Base-by-base conservation (phyloP, 2,888 invertebrate genomes). In the Neoaliturus tenellus region DNA sequence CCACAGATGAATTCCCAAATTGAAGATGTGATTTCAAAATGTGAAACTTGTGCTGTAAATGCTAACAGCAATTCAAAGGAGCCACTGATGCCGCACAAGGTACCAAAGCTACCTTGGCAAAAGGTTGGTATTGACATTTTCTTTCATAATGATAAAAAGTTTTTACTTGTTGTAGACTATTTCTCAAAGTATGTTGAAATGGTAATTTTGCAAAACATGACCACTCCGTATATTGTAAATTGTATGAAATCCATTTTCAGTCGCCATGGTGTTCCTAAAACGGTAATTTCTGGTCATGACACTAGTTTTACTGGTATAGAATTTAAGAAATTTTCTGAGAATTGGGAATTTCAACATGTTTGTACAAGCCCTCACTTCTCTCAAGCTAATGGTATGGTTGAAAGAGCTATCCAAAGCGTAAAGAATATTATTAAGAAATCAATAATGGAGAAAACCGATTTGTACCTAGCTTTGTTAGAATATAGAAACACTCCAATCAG, bases 381-480 rank as follows among this genome's bases (percentile, higher is more conserved):
- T 5, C 58, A 58, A 31, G 51, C 62, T 10, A 83, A 83, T 41
- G 83, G 78, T 10, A 39, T 78, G 35, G 78, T 78, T 12, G 83
- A 83, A 75, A n/a, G 73, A 1, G 35, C 33, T 31, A 41, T 82
- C 5, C 71, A 83, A 55, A 73, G 39, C 23, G 51, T 51, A 23
- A 51, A 51, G 23, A 51, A 51, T 10, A 33, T 33, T 14, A 82
- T 51, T 25, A 31, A 71, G 12, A 82, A 73, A 20, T 28, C 20
- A 10, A 41, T 82, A 28, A 23, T 73, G 17, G 31, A 73, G 0
- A 82, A 83, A 58, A 44, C 17, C 23, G 20, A 51, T 20, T 10
- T 51, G 51, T 51, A 51, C 10, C 51, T 51, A 20, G 69, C 69
- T 28, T 20, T 82, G 25, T 44, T 82, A 48, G 82, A 69, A 69